Percentiles rank a stretch among this genome's conserved stretches.
These are phyloP conservation scores for Parnassius mnemosyne DNA, from an alignment of 2,888 invertebrate species.

Conservation along the genomic window DNA sequence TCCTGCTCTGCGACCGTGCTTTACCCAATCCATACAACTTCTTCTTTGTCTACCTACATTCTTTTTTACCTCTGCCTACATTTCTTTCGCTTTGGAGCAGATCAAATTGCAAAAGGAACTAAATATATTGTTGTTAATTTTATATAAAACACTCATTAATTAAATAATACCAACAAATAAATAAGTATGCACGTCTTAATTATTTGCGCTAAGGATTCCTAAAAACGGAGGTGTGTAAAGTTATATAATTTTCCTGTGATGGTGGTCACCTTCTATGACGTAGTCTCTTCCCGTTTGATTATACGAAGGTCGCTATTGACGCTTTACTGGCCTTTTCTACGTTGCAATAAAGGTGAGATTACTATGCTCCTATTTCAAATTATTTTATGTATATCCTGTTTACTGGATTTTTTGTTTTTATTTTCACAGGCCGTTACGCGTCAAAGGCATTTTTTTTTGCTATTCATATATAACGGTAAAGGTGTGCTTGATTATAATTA, in stretches of 20 bases:
- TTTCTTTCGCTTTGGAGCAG: too few species aligned
- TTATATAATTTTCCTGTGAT: neutral
- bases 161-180: too few species aligned
- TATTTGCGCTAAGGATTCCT: neutral
- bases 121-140: too few species aligned
- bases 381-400: constrained; percentile 9
- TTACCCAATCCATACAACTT: too few species aligned
- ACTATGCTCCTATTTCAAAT: constrained; percentile 3
- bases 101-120: too few species aligned
- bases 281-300: neutral
- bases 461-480: constrained; percentile 13
- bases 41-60: too few species aligned
- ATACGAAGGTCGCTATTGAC: neutral
- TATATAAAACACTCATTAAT: too few species aligned
- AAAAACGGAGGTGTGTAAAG: neutral
- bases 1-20: too few species aligned
- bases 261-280: neutral
- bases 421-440: constrained; percentile 19
- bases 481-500: too few species aligned
- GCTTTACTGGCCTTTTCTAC: neutral
- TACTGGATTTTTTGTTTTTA: constrained; percentile 14
- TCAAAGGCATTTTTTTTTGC: constrained; percentile 14
- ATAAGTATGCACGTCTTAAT: too few species aligned
- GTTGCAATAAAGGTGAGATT: constrained; percentile 4
- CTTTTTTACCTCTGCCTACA: too few species aligned